Conservation (phyloP, 2,113 vertebrate genomes). For the Rousettus leschenaultii region DNA sequence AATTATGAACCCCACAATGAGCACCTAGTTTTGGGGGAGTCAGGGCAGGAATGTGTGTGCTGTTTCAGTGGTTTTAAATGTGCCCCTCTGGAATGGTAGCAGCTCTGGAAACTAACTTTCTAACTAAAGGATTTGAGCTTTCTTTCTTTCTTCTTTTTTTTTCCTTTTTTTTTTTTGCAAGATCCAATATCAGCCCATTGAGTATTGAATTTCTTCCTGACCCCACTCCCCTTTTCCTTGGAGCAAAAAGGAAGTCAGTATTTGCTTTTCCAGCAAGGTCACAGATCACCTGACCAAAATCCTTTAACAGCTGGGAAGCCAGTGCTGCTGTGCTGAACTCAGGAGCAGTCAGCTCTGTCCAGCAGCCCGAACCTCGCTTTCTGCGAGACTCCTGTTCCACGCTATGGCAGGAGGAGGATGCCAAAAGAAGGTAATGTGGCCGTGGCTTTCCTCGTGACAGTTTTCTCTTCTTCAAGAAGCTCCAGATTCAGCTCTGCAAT, state of each 20-base stretch:
- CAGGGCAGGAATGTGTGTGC: neutral
- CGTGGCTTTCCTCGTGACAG: constrained; percentile 22
- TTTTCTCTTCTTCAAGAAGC: constrained; percentile 35
- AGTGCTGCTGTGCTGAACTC: neutral
- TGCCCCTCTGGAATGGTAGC: neutral
- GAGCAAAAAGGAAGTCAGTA: constrained; percentile 57
- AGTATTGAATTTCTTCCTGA: constrained; percentile 58
- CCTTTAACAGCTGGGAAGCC: constrained; percentile 68
- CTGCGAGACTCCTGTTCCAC: constrained; percentile 11
- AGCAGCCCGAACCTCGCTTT: neutral
- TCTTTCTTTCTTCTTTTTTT: neutral
- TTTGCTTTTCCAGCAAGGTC: constrained; percentile 84
- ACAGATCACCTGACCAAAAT: constrained; percentile 79
- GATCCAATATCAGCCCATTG: neutral
- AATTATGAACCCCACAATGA: neutral
- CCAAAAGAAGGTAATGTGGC: constrained; percentile 50
- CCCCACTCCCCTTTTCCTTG: constrained; percentile 25
- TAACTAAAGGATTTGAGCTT: neutral
- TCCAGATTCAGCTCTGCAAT: constrained; percentile 76
- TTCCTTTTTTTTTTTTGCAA: neutral
- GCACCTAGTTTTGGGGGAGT: neutral
- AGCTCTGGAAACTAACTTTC: constrained; percentile 30
- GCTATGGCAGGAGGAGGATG: neutral
- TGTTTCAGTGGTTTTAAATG: neutral
- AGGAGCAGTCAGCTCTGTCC: neutral